Evolutionary conservation across 2,888 invertebrate species (phyloP), one percentile per base, ranked within the genome.

Genomic region (Digitonthophagus gazella): DNA sequence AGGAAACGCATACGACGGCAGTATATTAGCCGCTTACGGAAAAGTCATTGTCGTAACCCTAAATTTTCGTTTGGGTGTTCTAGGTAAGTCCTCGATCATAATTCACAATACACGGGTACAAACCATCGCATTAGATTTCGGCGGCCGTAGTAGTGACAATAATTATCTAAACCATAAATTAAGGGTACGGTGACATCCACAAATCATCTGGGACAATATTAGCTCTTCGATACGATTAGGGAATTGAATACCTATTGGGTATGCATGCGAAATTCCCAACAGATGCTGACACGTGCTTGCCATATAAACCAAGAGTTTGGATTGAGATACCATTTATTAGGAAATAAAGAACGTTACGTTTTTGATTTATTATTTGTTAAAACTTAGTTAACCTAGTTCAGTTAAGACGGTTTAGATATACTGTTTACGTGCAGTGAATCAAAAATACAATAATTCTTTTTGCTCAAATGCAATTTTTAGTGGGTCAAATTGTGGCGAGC

Each of bases 1-100:
- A 20, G 98, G 98, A 71, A 98, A 98, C 83, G 93, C 97, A 0
- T 98, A 98, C 83, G 98, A 99, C 81, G 98, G 97, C 11, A 93
- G 93, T 72, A 91, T 97, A 61, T 83, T 99, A 74, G 92, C 98
- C 14, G 92, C 95, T 71, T 96, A 95, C 79, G 97, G 94, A n/a
- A 90, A 92, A 77, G 89, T 94, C 58, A 90, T 95, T 83, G 93
- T 95, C 66, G 90, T 95, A 67, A 95, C 95, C 1, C 84, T 95
- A 70, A 95, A 95, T 83, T 95, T 90, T 80, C 87, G 95, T 55
- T 85, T 95, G 11, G 94, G 94, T 11, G 90, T 93, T 76, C 84
- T 95, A 73, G 95, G 95, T 94, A 82, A 86, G 85, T 82, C 2
- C 28, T 44, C 6, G 28, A 44, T 44, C 28, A 44, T 44, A 44